These are phyloP conservation scores for Thymelicus acteon DNA, from an alignment of 2,888 invertebrate genomes.

Conservation along the genomic window DNA sequence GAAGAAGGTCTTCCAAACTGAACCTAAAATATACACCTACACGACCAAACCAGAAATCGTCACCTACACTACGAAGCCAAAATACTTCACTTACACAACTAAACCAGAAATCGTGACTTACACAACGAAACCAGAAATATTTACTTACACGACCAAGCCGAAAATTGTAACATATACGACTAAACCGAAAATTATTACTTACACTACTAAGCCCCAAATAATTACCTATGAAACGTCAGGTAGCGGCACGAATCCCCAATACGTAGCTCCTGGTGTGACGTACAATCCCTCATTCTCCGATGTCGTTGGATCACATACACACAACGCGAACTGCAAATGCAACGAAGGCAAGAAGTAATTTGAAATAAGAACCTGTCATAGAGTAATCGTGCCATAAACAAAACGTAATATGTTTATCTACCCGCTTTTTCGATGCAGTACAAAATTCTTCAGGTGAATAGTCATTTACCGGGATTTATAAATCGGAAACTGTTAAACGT, in stretches of 20 bases:
- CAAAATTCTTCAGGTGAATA: constrained; percentile 59
- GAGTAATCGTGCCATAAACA: constrained; percentile 63
- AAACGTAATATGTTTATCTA: constrained; percentile 38
- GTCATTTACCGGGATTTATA: constrained; percentile 32
- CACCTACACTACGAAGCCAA: constrained; percentile 61
- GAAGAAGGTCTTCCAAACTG: constrained; percentile 70
- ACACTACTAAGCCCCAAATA: constrained; percentile 64
- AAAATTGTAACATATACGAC: constrained; percentile 63
- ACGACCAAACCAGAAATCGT: constrained; percentile 50
- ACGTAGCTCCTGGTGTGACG: constrained; percentile 66
- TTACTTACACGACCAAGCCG: constrained; percentile 49
- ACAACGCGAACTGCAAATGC: constrained; percentile 73
- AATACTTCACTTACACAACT: constrained; percentile 48
- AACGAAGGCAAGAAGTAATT: constrained; percentile 65
- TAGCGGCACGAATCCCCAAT: constrained; percentile 69
- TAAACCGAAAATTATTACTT: constrained; percentile 65
- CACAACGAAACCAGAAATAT: constrained; percentile 51
- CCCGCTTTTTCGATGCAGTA: constrained; percentile 32
- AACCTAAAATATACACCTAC: constrained; percentile 52
- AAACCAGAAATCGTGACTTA: constrained; percentile 49
- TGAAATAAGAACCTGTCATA: constrained; percentile 27
- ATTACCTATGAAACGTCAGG: constrained; percentile 75
- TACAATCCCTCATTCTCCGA: constrained; percentile 68
- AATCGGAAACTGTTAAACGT: constrained; percentile 39
- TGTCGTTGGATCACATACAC: constrained; percentile 63